Evolutionary conservation across 2,888 invertebrate genomes (phyloP), one percentile per base, ranked within the genome.

Genomic region (Thymelicus sylvestris): DNA sequence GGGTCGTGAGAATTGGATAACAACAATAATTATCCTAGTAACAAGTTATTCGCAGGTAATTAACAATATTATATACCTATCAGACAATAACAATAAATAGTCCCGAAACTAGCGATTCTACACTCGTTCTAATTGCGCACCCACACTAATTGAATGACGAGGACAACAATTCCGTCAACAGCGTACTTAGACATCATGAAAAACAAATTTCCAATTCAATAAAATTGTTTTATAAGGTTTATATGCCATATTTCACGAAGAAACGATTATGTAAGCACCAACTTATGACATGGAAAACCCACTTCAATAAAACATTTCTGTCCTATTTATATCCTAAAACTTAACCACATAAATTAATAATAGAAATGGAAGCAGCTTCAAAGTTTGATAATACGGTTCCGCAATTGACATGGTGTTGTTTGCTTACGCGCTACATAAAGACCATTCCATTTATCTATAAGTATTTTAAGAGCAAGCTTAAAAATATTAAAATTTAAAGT

Each of bases 161-260:
- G 52, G 52, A 62, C 52, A 67, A 61, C 55, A 55, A 55, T 62
- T 52, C 55, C 44, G 62, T 62, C 62, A 61, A 68, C 62, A 62
- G 31, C 15, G 6, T 19, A 19, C 24, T 52, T 65, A 52, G 41
- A 65, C 19, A 65, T 41, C 64, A 39, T 39, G 50, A 10, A 44
- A 62, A 62, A 47, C 62, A 62, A 62, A n/a, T 48, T 38, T 39
- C 19, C 38, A 15, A 61, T 61, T 1, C 2, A 15, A 44, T 19
- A 8, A 15, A 19, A 44, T 61, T 39, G 19, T 15, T 44, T 12
- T 4, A 8, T 15, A 64, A 64, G 38, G 52, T 64, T 19, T 19
- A 19, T 19, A 24, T 1, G 38, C 38, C 50, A 59, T n/a, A 7
- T 59, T 38, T 64, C 7, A 55, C 13, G 10, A 55, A 24, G 19